phyloP scores from a whole-genome alignment of 2,797 vertebrate genomes.

The Molossus alvarezi region DNA sequence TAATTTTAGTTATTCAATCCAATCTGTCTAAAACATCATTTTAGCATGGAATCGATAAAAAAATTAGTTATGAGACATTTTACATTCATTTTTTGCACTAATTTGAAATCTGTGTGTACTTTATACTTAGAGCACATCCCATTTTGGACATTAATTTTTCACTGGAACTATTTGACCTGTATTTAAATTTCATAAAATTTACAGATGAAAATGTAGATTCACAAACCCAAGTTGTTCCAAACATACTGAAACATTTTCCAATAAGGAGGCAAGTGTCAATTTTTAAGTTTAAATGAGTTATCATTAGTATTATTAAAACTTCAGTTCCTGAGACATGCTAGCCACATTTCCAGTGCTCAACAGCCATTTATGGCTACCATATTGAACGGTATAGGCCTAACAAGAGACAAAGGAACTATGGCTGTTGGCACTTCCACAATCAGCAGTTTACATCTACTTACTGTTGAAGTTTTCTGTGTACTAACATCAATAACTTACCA shows the following conservation, averaged over 20 bases:
- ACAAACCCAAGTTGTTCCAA: constrained; percentile 7
- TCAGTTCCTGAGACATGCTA: constrained; percentile 39
- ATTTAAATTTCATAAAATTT: constrained; percentile 59
- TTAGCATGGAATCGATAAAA: constrained; percentile 15
- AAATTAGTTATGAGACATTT: constrained; percentile 51
- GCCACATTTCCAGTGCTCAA: background rate
- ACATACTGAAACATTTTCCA: constrained; percentile 43
- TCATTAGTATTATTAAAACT: background rate
- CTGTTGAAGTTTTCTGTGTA: background rate
- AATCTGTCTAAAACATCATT: constrained; percentile 40
- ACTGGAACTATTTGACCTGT: background rate
- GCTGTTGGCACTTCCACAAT: background rate
- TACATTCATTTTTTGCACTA: constrained; percentile 55
- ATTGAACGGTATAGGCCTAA: background rate
- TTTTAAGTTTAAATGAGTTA: constrained; percentile 58
- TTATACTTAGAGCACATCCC: constrained; percentile 21
- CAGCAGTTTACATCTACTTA: background rate
- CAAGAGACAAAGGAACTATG: background rate
- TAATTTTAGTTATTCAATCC: constrained; percentile 53
- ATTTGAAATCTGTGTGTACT: constrained; percentile 52
- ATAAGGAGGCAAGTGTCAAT: background rate
- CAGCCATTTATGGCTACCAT: background rate
- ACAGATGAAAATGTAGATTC: constrained; percentile 41
- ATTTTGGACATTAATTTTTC: constrained; percentile 58
- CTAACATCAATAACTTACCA: background rate